Percentiles rank a stretch among this genome's conserved stretches.
phyloP scores from a whole-genome alignment of 2,113 vertebrate genomes.

The Odocoileus hemionus region DNA sequence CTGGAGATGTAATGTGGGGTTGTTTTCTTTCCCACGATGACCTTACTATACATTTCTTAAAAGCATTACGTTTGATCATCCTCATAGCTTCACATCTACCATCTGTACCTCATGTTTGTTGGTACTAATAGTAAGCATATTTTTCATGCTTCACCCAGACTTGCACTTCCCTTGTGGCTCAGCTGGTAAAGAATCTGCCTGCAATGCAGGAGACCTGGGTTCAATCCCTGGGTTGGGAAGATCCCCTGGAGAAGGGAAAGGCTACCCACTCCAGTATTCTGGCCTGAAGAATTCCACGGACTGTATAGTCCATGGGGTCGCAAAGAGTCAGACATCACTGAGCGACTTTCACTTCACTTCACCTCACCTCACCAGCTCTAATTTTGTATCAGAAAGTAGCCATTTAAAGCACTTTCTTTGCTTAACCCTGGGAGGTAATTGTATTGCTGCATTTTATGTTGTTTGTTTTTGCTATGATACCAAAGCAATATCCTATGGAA shows the following conservation, averaged over 20 bases:
- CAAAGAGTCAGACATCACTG: neutral
- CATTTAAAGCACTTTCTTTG: neutral
- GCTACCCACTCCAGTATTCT: neutral
- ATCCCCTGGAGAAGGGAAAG: neutral
- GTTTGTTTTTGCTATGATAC: neutral
- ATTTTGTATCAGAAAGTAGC: neutral
- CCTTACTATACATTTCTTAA: neutral
- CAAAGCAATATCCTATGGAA: neutral
- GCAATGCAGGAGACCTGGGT: neutral
- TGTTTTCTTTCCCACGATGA: neutral
- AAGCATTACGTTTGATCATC: neutral
- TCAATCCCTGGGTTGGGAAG: neutral
- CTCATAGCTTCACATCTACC: neutral
- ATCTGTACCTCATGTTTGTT: neutral
- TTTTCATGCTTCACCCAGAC: neutral
- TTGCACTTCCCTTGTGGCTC: neutral
- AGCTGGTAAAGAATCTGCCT: neutral
- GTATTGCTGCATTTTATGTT: neutral
- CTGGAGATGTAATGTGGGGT: neutral
- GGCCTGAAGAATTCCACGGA: neutral
- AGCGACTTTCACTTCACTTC: neutral
- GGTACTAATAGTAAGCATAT: neutral
- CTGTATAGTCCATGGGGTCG: neutral
- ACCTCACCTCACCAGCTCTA: neutral
- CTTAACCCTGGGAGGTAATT: neutral